These are phyloP conservation scores for Liposcelis brunnea DNA, from an alignment of 2,888 invertebrate species.

Conservation along the genomic window DNA sequence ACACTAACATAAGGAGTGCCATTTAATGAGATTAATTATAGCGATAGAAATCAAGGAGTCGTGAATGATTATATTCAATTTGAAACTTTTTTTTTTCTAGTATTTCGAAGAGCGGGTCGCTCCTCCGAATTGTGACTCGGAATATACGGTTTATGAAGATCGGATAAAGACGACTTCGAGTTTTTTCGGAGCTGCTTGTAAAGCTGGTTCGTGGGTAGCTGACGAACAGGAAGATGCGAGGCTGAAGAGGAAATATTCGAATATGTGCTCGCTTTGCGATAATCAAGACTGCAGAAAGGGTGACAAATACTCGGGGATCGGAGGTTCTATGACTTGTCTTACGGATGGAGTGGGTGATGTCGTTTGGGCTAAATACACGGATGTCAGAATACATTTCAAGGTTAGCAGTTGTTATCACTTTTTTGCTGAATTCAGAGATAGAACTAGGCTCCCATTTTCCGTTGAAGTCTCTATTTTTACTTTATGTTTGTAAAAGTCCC, in stretches of 20 bases:
- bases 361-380: constrained; percentile 72
- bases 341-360: constrained; percentile 67
- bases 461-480: too few species aligned
- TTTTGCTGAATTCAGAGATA: too few species aligned
- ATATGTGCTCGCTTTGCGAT: constrained; percentile 61
- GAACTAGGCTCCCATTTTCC: too few species aligned
- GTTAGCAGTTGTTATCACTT: constrained; percentile 27
- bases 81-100: constrained; percentile 30
- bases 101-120: constrained; percentile 57
- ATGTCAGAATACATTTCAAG: constrained; percentile 60
- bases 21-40: constrained; percentile 5
- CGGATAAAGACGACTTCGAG: constrained; percentile 50
- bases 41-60: too few species aligned
- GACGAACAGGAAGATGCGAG: constrained; percentile 27
- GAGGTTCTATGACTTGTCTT: constrained; percentile 68
- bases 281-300: constrained; percentile 64
- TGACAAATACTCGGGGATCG: constrained; percentile 71
- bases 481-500: too few species aligned
- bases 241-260: constrained; percentile 46
- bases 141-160: constrained; percentile 50
- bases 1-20: neutral
- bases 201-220: constrained; percentile 67
- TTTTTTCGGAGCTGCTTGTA: constrained; percentile 65
- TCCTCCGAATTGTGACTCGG: constrained; percentile 48
- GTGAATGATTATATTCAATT: too few species aligned